These are phyloP conservation scores for Embidobia sp. DNA, from an alignment of 2,888 invertebrate genomes.

Conservation along the genomic window DNA sequence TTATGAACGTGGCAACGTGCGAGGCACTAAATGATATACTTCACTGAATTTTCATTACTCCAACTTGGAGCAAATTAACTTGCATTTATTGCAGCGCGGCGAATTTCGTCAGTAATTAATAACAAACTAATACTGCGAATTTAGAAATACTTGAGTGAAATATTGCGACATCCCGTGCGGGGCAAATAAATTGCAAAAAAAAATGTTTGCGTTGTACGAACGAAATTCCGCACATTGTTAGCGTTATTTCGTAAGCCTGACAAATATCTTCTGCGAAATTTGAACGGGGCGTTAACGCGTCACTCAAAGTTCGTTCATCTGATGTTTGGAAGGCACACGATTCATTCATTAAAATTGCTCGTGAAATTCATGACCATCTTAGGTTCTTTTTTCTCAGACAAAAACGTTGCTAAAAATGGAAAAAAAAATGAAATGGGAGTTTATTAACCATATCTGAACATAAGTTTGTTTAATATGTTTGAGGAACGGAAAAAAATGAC, in stretches of 20 bases:
- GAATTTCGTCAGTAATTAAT: conserved; percentile 10
- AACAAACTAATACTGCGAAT: conserved; percentile 17
- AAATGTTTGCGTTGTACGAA: background rate
- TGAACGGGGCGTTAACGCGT: conserved; percentile 2
- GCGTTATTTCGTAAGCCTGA: conserved; percentile 18
- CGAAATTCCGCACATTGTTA: conserved; percentile 31
- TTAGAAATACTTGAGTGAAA: background rate
- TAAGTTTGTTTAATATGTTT: too few species aligned
- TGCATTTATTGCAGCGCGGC: background rate
- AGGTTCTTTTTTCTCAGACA: too few species aligned
- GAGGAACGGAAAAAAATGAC: background rate
- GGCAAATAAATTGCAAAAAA: conserved; percentile 16
- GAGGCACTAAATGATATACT: too few species aligned
- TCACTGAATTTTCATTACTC: too few species aligned
- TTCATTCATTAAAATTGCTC: conserved; percentile 7
- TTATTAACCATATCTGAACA: too few species aligned
- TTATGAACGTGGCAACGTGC: too few species aligned
- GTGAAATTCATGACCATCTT: too few species aligned
- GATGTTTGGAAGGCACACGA: conserved; percentile 7
- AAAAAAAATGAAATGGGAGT: too few species aligned
- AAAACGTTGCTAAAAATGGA: too few species aligned
- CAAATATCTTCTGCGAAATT: conserved; percentile 15
- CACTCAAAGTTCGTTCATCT: background rate
- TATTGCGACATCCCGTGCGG: background rate
- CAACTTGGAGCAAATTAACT: background rate